These are phyloP conservation scores for Cisticola juncidis DNA, from an alignment of 2,113 vertebrate genomes.

Conservation along the genomic window DNA sequence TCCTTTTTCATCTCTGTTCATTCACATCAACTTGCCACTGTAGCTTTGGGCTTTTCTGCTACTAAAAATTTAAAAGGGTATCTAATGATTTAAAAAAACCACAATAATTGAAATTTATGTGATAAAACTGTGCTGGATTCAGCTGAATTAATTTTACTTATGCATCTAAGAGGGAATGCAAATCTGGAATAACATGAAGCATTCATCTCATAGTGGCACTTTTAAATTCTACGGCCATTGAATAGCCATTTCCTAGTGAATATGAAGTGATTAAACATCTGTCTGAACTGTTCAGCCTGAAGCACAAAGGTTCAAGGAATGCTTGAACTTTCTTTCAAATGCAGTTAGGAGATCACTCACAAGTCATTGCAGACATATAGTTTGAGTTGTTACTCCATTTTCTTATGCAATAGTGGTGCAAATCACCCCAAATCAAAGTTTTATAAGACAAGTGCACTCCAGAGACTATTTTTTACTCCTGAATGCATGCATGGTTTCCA, in stretches of 20 bases:
- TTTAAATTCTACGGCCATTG: slow-evolving; percentile 38
- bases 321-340: slow-evolving; percentile 38
- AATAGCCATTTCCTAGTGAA: slow-evolving; percentile 48
- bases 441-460: slow-evolving; percentile 34
- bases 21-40: neutral
- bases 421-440: slow-evolving; percentile 36
- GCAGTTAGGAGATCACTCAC: slow-evolving; percentile 19
- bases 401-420: slow-evolving; percentile 17
- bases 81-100: slow-evolving; percentile 3
- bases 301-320: slow-evolving; percentile 30
- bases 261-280: slow-evolving; percentile 64
- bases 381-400: slow-evolving; percentile 24
- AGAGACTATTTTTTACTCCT: neutral
- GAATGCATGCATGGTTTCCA: neutral
- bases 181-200: neutral
- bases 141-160: slow-evolving; percentile 50
- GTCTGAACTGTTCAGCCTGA: slow-evolving; percentile 48
- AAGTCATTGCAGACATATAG: slow-evolving; percentile 9
- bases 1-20: neutral
- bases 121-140: slow-evolving; percentile 18
- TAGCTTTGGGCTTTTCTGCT: slow-evolving; percentile 24
- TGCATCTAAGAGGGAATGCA: neutral
- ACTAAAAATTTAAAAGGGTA: slow-evolving; percentile 38
- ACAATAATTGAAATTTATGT: neutral
- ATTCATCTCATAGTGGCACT: neutral